Evolutionary conservation across 2,113 vertebrate species (phyloP).

Genomic region (Hystrix cristata): DNA sequence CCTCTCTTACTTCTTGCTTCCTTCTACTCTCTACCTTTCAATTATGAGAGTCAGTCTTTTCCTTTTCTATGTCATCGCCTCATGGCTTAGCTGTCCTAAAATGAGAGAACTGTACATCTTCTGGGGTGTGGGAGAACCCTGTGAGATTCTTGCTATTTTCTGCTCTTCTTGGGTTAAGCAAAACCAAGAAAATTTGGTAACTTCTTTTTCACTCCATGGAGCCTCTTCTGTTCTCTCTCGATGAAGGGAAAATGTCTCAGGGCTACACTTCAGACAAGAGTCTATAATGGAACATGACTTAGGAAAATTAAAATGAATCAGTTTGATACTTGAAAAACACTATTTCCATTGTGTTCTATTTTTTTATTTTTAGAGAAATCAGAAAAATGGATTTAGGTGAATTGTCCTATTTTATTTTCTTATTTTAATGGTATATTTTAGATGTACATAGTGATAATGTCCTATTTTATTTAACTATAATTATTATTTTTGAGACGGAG

Average conservation of each 20-base stretch:
- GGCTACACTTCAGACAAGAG: slow-evolving; percentile 14
- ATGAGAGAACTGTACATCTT: not conserved
- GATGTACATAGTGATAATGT: too few relatives aligned
- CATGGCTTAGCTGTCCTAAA: not conserved
- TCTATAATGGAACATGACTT: slow-evolving; percentile 25
- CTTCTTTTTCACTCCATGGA: slow-evolving; percentile 34
- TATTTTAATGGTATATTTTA: not conserved
- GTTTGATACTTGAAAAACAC: slow-evolving; percentile 54
- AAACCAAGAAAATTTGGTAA: slow-evolving; percentile 46
- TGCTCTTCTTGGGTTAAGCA: slow-evolving; percentile 9
- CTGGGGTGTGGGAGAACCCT: not conserved
- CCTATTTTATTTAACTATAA: too few relatives aligned
- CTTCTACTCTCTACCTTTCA: not conserved
- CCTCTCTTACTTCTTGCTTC: not conserved
- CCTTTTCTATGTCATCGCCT: slow-evolving; percentile 22
- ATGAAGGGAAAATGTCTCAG: slow-evolving; percentile 13
- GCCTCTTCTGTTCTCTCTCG: not conserved
- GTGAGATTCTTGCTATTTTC: not conserved
- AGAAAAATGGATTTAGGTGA: slow-evolving; percentile 10
- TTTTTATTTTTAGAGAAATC: not conserved
- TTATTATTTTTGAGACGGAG: too few relatives aligned
- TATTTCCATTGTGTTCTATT: not conserved
- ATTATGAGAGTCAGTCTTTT: not conserved
- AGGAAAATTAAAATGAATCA: slow-evolving; percentile 79
- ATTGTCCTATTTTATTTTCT: slow-evolving; percentile 22